Conservation (phyloP, 2,888 invertebrate species). For the Aleiodes alternator region DNA sequence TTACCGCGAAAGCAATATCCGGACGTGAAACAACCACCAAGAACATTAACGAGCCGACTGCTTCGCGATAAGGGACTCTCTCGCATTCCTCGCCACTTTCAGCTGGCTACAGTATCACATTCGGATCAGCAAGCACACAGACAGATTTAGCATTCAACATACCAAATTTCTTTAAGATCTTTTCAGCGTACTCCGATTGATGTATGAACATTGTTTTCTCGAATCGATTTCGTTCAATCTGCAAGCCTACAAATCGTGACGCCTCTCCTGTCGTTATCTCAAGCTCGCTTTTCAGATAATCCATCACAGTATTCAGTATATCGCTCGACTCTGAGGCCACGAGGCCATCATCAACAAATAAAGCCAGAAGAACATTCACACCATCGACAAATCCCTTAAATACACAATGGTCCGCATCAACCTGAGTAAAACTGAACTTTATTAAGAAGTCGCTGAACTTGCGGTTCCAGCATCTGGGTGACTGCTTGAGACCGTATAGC, state of each 20-base stretch:
- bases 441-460: constrained; percentile 42
- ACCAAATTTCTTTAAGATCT: constrained; percentile 49
- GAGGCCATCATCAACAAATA: constrained; percentile 52
- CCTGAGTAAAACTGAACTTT: constrained; percentile 38
- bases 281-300: constrained; percentile 42
- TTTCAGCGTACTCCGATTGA: constrained; percentile 49
- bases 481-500: constrained; percentile 52
- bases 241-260: constrained; percentile 43
- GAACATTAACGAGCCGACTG: constrained; percentile 45
- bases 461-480: constrained; percentile 46
- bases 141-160: constrained; percentile 48
- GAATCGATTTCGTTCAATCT: constrained; percentile 51
- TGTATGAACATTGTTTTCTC: constrained; percentile 50
- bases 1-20: constrained; percentile 44
- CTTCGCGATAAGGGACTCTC: constrained; percentile 46
- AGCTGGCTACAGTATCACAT: constrained; percentile 23
- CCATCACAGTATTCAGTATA: constrained; percentile 35
- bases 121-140: constrained; percentile 48
- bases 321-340: constrained; percentile 46
- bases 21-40: too few relatives aligned
- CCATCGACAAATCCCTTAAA: constrained; percentile 39
- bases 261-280: constrained; percentile 52
- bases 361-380: constrained; percentile 29
- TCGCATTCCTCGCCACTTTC: constrained; percentile 32
- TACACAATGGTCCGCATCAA: constrained; percentile 44